Base-by-base conservation (phyloP, 30 jellyfish, hydroid and myxozoan species). In the Aurelia sp. region DNA sequence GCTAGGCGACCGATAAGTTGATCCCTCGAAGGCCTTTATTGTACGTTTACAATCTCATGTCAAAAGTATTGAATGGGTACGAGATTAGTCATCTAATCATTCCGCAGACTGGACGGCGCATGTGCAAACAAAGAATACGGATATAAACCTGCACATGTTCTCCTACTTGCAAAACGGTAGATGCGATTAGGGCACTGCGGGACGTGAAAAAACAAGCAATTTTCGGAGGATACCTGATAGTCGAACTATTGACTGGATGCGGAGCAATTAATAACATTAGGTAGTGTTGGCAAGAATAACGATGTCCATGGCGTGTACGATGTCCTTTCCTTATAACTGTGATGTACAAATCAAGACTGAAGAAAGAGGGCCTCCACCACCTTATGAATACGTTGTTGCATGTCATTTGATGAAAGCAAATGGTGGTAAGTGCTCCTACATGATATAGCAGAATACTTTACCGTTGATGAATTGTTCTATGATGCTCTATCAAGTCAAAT, bases 301-400 rank as follows among this genome's bases (percentile, higher is more conserved):
- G 76, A 67, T 67, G 84, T 66, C 82, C 51, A 63, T 68, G 30
- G 83, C 66, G 8, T 51, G 51, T 59, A 27, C 83, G n/a, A 66
- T 69, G 90, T 31, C 82, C 2, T 13, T 20, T 21, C 83, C 90
- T 6, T 31, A 71, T 22, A 41, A 59, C 41, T 33, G 67, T 48
- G 61, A 27, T 22, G 8, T 84, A 3, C 87, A 70, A 21, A 73
- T 84, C 81, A 84, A 84, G 64, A 81, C 62, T 65, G 90, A 81
- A 53, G 93, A 84, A 10, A 48, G 82, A 19, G 87, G 87, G 60
- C 93, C 81, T 18, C 93, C 93, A 48, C 93, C 93, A 50, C 76
- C 93, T 10, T 84, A 84, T 60, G 78, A 82, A 20, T 62, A 68
- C 9, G 89, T 64, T 11, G 61, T 50, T n/a, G 70, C 67, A 17